Base-by-base conservation (phyloP, 1,140 invertebrate genomes). In the Drosophila santomea region DNA sequence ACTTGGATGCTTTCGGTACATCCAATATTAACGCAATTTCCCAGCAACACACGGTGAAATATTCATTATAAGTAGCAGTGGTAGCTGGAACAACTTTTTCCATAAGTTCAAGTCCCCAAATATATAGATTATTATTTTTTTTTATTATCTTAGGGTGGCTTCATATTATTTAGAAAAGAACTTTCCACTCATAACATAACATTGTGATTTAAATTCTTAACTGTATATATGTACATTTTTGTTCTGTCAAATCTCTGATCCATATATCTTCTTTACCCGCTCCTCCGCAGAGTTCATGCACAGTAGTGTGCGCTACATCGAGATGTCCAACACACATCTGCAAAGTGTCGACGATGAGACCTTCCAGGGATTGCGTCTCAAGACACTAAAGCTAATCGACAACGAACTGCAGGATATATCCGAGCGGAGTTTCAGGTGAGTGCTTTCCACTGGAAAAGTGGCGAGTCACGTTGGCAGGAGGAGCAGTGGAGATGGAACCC, bases 321-420 rank as follows among this genome's bases (percentile, higher is more conserved):
- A 94, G 78, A 92, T 94, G 77, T 92, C 94, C 12, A 93, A 90
- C 58, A 93, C 93, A 32, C 93, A 93, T 56, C 72, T 94, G 52
- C 93, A 94, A 57, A 93, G 91, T 45, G 85, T 94, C 35, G 93
- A 93, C 48, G 92, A 93, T 71, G 92, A 93, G 60, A 93, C 93
- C 36, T 92, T 94, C 63, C 92, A 92, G 51, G 92, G 92, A 51
- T 78, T 93, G 11, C 89, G 90, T 28, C 86, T 94, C 35, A 93
- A 94, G 73, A 94, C 93, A 25, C 80, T 94, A 7, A 92, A 94
- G 64, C 89, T 94, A 61, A 94, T 94, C 90, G 93, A 93, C 80
- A 94, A 94, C 78, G 92, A 93, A 78, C 92, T 94, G 50, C 91
- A 92, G 68, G 91, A 92, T 62, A 91, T 93, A 52, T 92, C 92